These are phyloP conservation scores for Bhutanitis thaidina DNA, from an alignment of 2,888 invertebrate genomes.

Conservation along the genomic window DNA sequence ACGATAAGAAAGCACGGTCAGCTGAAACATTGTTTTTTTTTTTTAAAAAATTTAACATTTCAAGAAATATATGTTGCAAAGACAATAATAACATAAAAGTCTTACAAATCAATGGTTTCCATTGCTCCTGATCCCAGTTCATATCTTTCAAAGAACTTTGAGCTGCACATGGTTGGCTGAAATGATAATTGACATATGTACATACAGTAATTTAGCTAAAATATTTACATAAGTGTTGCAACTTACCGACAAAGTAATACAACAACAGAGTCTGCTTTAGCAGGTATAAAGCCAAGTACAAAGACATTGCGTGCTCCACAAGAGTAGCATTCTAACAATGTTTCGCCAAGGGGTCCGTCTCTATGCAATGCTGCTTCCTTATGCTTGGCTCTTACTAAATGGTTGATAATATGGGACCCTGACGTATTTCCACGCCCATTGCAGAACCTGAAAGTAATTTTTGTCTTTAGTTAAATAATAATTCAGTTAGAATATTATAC, in stretches of 20 bases:
- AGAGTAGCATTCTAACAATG: constrained; percentile 98
- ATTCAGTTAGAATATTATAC: too few relatives aligned
- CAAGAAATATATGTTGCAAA: too few relatives aligned
- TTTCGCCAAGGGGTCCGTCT: constrained; percentile 98
- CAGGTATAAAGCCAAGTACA: constrained; percentile 98
- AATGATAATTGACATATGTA: constrained; percentile 25
- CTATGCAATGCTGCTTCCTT: constrained; percentile 98
- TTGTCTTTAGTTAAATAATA: too few relatives aligned
- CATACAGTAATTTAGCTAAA: too few relatives aligned
- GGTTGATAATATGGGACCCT: constrained; percentile 99
- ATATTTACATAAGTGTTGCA: background rate
- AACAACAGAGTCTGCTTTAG: constrained; percentile 98
- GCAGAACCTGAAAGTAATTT: constrained; percentile 92
- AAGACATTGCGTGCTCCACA: constrained; percentile 99
- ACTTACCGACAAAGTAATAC: constrained; percentile 93
- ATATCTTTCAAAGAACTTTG: constrained; percentile 98
- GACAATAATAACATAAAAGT: background rate
- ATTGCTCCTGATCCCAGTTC: constrained; percentile 99
- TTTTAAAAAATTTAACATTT: too few relatives aligned
- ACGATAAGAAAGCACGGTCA: constrained; percentile 96
- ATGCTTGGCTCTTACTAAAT: constrained; percentile 98
- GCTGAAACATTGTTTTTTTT: constrained; percentile 55
- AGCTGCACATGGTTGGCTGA: constrained; percentile 96
- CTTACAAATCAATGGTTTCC: constrained; percentile 95
- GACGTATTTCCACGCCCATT: constrained; percentile 99